A percentile compares a stretch with the other conserved stretches of the same genome.
These are phyloP conservation scores for Cacoxenus indagator DNA, from an alignment of 2,888 invertebrate genomes.

Conservation along the genomic window DNA sequence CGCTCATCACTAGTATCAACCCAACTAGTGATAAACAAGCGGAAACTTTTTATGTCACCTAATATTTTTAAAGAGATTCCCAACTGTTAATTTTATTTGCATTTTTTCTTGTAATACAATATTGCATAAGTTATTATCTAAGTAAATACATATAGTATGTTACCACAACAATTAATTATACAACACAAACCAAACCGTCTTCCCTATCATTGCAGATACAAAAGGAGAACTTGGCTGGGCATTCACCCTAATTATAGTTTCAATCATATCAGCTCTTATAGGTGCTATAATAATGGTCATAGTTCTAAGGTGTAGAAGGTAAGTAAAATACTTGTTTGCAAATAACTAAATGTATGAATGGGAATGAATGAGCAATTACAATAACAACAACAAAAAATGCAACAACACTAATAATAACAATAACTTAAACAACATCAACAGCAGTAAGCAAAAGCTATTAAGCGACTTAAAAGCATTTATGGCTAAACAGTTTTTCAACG, in stretches of 20 bases:
- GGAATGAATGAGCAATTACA: not conserved
- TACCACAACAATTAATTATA: not conserved
- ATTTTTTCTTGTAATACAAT: too few relatives aligned
- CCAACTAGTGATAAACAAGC: too few relatives aligned
- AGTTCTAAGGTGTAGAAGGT: slow-evolving; percentile 76
- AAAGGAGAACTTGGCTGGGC: slow-evolving; percentile 74
- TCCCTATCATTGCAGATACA: slow-evolving; percentile 61
- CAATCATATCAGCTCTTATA: slow-evolving; percentile 79
- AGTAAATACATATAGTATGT: too few relatives aligned
- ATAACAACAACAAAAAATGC: not conserved
- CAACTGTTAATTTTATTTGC: too few relatives aligned
- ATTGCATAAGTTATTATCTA: too few relatives aligned
- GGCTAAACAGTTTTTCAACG: not conserved
- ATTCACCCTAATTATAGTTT: slow-evolving; percentile 79
- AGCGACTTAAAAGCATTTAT: not conserved
- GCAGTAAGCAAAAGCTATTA: slow-evolving; percentile 2
- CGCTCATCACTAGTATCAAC: too few relatives aligned
- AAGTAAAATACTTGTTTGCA: slow-evolving; percentile 43
- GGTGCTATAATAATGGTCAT: slow-evolving; percentile 82
- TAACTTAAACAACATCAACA: not conserved
- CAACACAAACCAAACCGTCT: not conserved
- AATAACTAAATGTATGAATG: not conserved
- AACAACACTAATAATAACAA: slow-evolving; percentile 1
- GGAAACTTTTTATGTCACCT: too few relatives aligned
- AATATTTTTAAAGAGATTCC: too few relatives aligned